These are phyloP conservation scores for Leptopilina drosophilae DNA, from an alignment of 2,888 invertebrate species.

Conservation along the genomic window DNA sequence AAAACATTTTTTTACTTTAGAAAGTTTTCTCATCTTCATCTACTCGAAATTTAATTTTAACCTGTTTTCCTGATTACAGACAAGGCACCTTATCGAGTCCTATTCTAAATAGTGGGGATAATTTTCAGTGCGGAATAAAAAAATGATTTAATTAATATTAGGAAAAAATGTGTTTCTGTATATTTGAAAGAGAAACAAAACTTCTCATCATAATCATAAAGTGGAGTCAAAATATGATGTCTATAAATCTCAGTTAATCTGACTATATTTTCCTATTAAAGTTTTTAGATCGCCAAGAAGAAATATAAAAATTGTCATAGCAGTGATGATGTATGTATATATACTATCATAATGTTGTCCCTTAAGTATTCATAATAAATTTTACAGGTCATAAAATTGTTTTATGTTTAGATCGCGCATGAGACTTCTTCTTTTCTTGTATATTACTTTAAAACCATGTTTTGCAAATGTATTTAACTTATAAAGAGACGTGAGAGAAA, in stretches of 20 bases:
- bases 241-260: slow-evolving; percentile 4
- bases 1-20: no score
- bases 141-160: no score
- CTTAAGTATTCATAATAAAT: neutral
- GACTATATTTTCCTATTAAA: neutral
- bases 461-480: neutral
- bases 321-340: neutral
- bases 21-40: no score
- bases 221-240: neutral
- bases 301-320: neutral
- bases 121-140: no score
- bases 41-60: no score
- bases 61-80: no score
- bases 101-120: no score
- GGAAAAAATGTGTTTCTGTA: neutral
- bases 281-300: neutral
- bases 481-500: no score
- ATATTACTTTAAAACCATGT: neutral
- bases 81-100: no score
- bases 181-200: neutral
- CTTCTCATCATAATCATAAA: neutral
- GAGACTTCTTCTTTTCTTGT: neutral
- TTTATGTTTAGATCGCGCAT: neutral
- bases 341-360: neutral
- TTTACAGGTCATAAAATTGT: neutral